phyloP scores from a whole-genome alignment of 2,113 vertebrate genomes.

The Spea bombifrons region DNA sequence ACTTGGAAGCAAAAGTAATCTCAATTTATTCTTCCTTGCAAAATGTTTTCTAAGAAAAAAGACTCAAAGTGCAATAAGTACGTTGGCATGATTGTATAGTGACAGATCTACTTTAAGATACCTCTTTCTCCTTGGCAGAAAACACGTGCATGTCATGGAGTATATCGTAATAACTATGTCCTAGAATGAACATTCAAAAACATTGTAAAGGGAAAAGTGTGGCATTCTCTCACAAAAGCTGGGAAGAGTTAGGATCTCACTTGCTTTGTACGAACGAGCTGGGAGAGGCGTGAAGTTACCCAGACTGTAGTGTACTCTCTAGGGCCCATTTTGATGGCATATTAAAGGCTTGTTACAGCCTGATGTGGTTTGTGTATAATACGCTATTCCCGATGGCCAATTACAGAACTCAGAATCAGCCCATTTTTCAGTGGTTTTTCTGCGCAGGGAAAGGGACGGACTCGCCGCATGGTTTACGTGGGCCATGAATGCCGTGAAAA shows the following conservation, averaged over 20 bases:
- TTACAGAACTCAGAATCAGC: neutral
- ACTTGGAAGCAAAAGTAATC: too few relatives aligned
- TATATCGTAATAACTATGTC: neutral
- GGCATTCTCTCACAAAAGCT: neutral
- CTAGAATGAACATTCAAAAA: neutral
- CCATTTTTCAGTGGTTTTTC: conserved; percentile 11
- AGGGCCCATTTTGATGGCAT: neutral
- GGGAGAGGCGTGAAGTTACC: conserved; percentile 7
- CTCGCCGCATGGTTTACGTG: neutral
- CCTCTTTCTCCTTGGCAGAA: too few relatives aligned
- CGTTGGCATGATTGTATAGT: neutral
- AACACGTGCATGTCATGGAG: too few relatives aligned
- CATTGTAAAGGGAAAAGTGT: neutral
- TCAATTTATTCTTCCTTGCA: too few relatives aligned
- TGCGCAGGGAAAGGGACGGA: neutral
- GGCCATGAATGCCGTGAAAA: neutral
- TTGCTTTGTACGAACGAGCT: conserved; percentile 10
- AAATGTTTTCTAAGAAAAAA: too few relatives aligned
- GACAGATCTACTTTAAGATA: too few relatives aligned
- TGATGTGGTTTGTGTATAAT: neutral
- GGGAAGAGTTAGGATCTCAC: neutral
- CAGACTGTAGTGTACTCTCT: neutral
- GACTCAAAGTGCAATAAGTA: neutral
- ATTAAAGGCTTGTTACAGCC: conserved; percentile 18
- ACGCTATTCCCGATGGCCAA: neutral